These are phyloP conservation scores for Rhombomys opimus DNA, from an alignment of 2,113 vertebrate genomes.

Conservation along the genomic window DNA sequence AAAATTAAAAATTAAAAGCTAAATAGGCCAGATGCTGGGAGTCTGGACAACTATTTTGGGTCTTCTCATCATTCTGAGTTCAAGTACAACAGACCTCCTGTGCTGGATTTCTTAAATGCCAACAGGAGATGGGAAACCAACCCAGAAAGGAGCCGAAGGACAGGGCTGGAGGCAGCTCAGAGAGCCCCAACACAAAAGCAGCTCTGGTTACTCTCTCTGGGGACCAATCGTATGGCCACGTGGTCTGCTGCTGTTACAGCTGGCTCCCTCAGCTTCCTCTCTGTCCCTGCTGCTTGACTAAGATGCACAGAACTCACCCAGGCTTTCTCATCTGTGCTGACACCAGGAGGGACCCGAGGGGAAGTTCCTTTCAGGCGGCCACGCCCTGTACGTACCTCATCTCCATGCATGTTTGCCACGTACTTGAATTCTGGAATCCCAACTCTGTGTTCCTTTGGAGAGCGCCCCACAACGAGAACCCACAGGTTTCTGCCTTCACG, in stretches of 20 bases:
- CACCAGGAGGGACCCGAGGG: not conserved
- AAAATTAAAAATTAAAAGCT: not conserved
- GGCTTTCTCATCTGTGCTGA: not conserved
- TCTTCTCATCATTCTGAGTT: not conserved
- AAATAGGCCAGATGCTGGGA: not conserved
- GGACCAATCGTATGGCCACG: not conserved
- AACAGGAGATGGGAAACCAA: not conserved
- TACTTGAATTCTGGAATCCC: conserved; percentile 97
- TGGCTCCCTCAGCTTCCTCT: not conserved
- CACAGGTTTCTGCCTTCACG: conserved; percentile 93
- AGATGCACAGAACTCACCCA: not conserved
- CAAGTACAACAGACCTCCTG: not conserved
- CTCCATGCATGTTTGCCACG: conserved; percentile 96
- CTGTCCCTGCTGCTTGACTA: not conserved
- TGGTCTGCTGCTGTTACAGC: not conserved
- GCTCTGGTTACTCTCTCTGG: not conserved
- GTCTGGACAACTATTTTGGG: not conserved
- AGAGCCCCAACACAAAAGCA: not conserved
- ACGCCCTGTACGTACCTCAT: conserved; percentile 90
- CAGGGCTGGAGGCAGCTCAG: not conserved
- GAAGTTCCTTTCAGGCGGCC: conserved; percentile 65
- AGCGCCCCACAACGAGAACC: conserved; percentile 92
- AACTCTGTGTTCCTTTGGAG: conserved; percentile 89
- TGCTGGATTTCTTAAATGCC: not conserved
- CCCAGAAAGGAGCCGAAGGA: not conserved